Evolutionary conservation across 2,113 vertebrate genomes (phyloP), one percentile per base, ranked within the genome.

Genomic region (Neopipo cinnamomea): DNA sequence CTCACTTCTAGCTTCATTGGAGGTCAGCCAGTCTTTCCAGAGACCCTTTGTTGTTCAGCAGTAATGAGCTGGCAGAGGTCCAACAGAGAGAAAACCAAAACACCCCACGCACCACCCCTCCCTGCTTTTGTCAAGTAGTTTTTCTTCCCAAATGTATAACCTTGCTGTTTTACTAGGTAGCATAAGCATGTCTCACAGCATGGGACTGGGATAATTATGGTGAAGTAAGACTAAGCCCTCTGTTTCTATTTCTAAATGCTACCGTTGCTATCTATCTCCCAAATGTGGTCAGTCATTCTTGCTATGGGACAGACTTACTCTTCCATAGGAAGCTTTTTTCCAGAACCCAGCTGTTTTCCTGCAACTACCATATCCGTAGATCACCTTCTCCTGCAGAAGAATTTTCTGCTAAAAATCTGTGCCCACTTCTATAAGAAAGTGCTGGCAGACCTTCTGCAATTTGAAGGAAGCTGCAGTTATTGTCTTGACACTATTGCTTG

Each of bases 191-290:
- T 85, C 67, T 85, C 8, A 1, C 56, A 91, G 46, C 49, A 24
- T 23, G 24, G 67, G 24, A 30, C 49, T n/a, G 72, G 63, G 14
- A 42, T 89, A 50, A 63, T 77, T 72, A 28, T 12, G 56, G 15
- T 89, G 33, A 71, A 61, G 50, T 33, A 50, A 80, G 79, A 56
- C 28, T 16, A 65, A 62, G 27, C 27, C 39, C n/a, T 13, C 1
- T 28, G 19, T 67, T 93, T 76, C 35, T 9, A 18, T 86, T 76
- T 74, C 73, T 66, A 66, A 65, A 33, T 52, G 58, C 63, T 74
- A 4, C n/a, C 12, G 3, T 71, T 74, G 24, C 16, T 42, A 0
- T 46, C 46, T 66, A 0, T 70, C 35, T 92, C 65, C 9, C 44
- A 68, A 23, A 17, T 1, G 2, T 55, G 15, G 17, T 47, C 42